Percentiles rank a stretch among this genome's conserved stretches.
Evolutionary conservation across 30 jellyfish, hydroid and myxozoan genomes (phyloP).

Genomic region (Catostylus mosaicus): DNA sequence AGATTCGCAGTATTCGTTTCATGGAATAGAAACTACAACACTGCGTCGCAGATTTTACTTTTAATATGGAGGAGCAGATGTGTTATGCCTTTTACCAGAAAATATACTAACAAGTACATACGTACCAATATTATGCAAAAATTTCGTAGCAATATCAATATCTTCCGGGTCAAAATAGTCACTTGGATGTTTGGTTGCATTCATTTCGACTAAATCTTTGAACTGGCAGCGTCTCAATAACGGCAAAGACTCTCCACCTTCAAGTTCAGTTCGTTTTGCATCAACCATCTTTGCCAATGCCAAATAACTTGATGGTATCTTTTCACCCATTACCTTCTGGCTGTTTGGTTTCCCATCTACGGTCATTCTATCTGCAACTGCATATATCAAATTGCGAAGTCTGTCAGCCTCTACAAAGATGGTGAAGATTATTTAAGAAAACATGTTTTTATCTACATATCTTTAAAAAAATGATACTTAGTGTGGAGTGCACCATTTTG

Average conservation of each 20-base stretch:
- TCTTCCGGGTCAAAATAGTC: constrained; percentile 84
- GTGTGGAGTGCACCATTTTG: no score
- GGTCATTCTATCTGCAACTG: constrained; percentile 80
- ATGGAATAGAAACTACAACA: no score
- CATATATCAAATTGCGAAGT: constrained; percentile 66
- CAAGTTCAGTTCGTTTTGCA: constrained; percentile 54
- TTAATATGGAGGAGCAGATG: no score
- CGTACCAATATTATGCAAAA: constrained; percentile 89
- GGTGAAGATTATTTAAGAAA: neutral
- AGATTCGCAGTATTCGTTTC: no score
- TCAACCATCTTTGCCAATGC: constrained; percentile 44
- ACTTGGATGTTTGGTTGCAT: constrained; percentile 37
- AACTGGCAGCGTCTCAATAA: constrained; percentile 73
- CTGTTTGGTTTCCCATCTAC: constrained; percentile 60
- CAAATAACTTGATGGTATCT: constrained; percentile 87
- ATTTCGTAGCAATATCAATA: constrained; percentile 76
- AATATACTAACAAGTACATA: no score
- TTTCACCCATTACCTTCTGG: constrained; percentile 83
- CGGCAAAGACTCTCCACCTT: constrained; percentile 64
- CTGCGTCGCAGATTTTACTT: no score
- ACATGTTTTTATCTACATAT: neutral
- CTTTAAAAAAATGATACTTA: neutral
- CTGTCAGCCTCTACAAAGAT: constrained; percentile 31
- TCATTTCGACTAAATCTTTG: constrained; percentile 49
- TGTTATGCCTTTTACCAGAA: no score